phyloP scores from a whole-genome alignment of 2,113 vertebrate species.

The Dromaius novaehollandiae region DNA sequence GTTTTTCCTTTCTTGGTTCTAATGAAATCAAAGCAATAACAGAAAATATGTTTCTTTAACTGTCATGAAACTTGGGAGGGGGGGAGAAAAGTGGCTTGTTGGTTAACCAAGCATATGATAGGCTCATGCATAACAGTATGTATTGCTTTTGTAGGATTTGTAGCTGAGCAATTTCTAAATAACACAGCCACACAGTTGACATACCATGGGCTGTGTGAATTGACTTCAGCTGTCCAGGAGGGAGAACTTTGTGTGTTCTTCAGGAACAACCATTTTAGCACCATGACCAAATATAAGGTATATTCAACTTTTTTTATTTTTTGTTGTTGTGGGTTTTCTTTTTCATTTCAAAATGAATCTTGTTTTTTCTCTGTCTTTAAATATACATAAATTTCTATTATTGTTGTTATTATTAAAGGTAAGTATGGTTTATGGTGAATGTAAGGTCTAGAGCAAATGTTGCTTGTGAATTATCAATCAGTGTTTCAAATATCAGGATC shows the following conservation, averaged over 20 bases:
- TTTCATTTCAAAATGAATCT: not conserved
- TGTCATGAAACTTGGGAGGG: not conserved
- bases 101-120: not conserved
- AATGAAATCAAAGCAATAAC: not conserved
- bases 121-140: slow-evolving; percentile 12
- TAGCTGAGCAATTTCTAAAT: slow-evolving; percentile 96
- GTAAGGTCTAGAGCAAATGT: not conserved
- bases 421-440: not conserved
- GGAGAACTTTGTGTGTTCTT: slow-evolving; percentile 99
- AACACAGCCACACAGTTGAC: slow-evolving; percentile 97
- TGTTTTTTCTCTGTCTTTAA: not conserved
- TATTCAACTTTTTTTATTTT: not conserved
- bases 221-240: slow-evolving; percentile 96
- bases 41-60: not conserved
- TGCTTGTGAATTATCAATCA: not conserved
- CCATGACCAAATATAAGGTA: slow-evolving; percentile 99
- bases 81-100: not conserved
- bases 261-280: slow-evolving; percentile 99
- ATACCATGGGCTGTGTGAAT: slow-evolving; percentile 95
- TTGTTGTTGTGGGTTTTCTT: not conserved
- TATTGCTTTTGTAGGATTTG: slow-evolving; percentile 83
- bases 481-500: not conserved
- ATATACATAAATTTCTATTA: not conserved
- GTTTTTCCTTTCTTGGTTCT: not conserved
- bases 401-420: not conserved